These are phyloP conservation scores for Ganaspis sp. DNA, from an alignment of 1,140 invertebrate species.

Conservation along the genomic window DNA sequence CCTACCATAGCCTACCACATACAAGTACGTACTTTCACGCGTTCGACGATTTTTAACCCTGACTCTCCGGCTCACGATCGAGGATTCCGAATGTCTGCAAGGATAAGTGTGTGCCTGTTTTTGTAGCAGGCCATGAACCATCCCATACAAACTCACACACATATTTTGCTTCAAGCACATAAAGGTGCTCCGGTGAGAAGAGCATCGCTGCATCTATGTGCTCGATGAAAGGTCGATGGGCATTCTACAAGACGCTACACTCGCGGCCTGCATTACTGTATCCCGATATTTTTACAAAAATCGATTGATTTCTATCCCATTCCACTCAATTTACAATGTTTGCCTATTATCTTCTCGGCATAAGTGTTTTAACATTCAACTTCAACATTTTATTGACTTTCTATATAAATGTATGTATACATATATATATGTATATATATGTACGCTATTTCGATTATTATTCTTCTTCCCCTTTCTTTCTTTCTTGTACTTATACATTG, in stretches of 20 bases:
- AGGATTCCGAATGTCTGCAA: slow-evolving; percentile 3
- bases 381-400: too few species aligned
- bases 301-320: slow-evolving; percentile 23
- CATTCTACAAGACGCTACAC: slow-evolving; percentile 15
- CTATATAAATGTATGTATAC: too few species aligned
- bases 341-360: slow-evolving; percentile 9
- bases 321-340: slow-evolving; percentile 19
- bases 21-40: slow-evolving; percentile 16
- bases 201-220: slow-evolving; percentile 21
- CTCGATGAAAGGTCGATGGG: slow-evolving; percentile 28
- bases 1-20: background rate
- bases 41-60: slow-evolving; percentile 21
- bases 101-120: background rate
- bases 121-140: background rate
- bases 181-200: slow-evolving; percentile 6
- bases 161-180: background rate
- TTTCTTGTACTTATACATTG: too few species aligned
- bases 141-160: background rate
- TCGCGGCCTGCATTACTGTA: slow-evolving; percentile 15
- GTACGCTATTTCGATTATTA: too few species aligned
- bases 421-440: too few species aligned
- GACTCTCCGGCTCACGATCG: background rate
- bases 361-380: background rate
- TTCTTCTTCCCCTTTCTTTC: too few species aligned
- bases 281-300: slow-evolving; percentile 18